Base-by-base conservation (phyloP, 2,888 invertebrate genomes). In the Gonocerus acuteangulatus region DNA sequence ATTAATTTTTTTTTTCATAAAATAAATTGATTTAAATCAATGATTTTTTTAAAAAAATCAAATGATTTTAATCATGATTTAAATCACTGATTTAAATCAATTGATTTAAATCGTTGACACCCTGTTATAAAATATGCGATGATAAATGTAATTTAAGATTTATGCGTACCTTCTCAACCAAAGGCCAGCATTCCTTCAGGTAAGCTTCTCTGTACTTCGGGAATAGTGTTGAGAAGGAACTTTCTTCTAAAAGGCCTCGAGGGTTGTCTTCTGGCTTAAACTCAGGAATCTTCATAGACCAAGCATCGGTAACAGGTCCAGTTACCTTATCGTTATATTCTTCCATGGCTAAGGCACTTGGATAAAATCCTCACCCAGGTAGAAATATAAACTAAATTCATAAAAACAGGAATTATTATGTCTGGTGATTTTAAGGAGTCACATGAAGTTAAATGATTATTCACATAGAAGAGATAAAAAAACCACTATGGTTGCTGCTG, bases 141-240 rank as follows among this genome's bases (percentile, higher is more conserved):
- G n/a, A n/a, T n/a, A n/a, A n/a, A n/a, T n/a, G n/a, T n/a, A n/a
- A n/a, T n/a, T n/a, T n/a, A n/a, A n/a, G n/a, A n/a, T n/a, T n/a
- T 27, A 27, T n/a, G n/a, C 4, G 4, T 39, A 85, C 47, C 45
- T 57, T 57, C 15, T 57, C 48, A 0, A 99, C 89, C 2, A 97
- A 76, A 0, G 95, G 92, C 96, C 96, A 99, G 71, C 90, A 89
- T 78, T 95, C 90, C 70, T 86, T 85, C 7, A 99, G 76, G 75
- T 99, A 99, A 70, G 91, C 88, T 75, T 99, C 99, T 62, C 97
- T 81, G 72, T 99, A 99, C 74, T 94, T 93, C 0, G 99, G 99
- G 75, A 99, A 99, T 15, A 97, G 76, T 1, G 93, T 93, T 0
- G 95, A 95, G 76, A 99, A 99, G 4, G 92, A 89, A 73, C 95